phyloP scores from a whole-genome alignment of 1,140 invertebrate species.

The Gonioctena quinquepunctata region DNA sequence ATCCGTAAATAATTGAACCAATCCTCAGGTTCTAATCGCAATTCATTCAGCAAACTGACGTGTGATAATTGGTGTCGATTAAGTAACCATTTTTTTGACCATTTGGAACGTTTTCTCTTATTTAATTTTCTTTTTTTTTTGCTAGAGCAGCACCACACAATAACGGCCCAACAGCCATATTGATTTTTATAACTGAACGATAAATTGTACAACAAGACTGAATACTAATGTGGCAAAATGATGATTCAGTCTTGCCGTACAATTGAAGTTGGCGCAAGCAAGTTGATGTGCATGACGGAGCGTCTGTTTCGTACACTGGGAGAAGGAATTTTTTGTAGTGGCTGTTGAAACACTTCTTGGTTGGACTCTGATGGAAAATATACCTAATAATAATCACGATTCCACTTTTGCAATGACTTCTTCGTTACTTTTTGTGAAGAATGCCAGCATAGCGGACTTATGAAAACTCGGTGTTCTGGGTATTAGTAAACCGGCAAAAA shows the following conservation, averaged over 20 bases:
- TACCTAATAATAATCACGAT: too few relatives aligned
- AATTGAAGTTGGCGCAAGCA: neutral
- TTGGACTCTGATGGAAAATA: too few relatives aligned
- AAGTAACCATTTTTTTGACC: constrained; percentile 22
- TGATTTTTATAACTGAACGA: too few relatives aligned
- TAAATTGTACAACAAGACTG: neutral
- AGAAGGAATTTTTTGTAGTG: too few relatives aligned
- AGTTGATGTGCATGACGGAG: constrained; percentile 4
- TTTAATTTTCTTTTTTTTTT: constrained; percentile 8
- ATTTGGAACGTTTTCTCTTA: constrained; percentile 3
- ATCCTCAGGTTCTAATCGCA: constrained; percentile 37
- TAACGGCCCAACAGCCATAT: constrained; percentile 4
- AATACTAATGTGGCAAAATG: neutral
- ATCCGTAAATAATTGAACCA: constrained; percentile 36
- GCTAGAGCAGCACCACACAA: neutral
- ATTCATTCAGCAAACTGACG: constrained; percentile 35
- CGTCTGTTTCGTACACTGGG: constrained; percentile 1
- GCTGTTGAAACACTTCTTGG: too few relatives aligned
- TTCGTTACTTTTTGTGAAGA: too few relatives aligned
- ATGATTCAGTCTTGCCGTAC: constrained; percentile 8
- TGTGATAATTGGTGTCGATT: neutral
- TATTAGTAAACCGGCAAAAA: too few relatives aligned
- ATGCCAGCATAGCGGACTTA: too few relatives aligned
- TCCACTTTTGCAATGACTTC: too few relatives aligned
- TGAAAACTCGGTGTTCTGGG: too few relatives aligned